Conservation (phyloP, 1,140 invertebrate genomes). For the Episyrphus balteatus region DNA sequence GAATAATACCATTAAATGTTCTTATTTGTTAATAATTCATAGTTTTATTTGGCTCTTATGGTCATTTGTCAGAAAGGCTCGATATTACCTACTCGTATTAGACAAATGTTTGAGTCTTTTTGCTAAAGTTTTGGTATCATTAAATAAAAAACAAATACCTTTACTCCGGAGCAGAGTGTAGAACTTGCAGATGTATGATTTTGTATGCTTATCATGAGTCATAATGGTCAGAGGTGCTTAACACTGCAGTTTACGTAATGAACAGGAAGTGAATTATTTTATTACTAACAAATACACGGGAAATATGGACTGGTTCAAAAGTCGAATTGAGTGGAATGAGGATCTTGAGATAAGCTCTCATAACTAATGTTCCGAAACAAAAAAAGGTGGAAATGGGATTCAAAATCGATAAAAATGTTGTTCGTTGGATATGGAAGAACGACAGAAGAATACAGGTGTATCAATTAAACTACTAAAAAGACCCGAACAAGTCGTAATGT, state of each 20-base stretch:
- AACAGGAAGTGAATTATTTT: background rate
- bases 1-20: too few species aligned
- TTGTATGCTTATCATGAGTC: conserved; percentile 10
- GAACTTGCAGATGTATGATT: conserved; percentile 8
- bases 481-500: background rate
- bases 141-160: conserved; percentile 13
- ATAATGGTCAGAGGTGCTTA: conserved; percentile 22
- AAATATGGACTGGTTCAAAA: conserved; percentile 12
- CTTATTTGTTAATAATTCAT: too few species aligned
- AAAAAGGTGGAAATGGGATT: conserved; percentile 9
- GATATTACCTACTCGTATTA: too few species aligned
- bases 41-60: too few species aligned
- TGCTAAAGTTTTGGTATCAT: conserved; percentile 1
- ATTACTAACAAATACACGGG: conserved; percentile 10
- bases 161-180: conserved; percentile 21
- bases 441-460: background rate
- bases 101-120: conserved; percentile 12
- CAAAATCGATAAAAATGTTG: conserved; percentile 4
- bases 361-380: conserved; percentile 11
- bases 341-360: conserved; percentile 15
- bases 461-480: background rate
- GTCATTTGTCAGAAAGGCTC: too few species aligned
- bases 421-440: conserved; percentile 3
- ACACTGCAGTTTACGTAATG: too few species aligned
- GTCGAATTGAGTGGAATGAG: conserved; percentile 15